Conservation (phyloP, 2,113 vertebrate genomes). For the Odocoileus virginianus region DNA sequence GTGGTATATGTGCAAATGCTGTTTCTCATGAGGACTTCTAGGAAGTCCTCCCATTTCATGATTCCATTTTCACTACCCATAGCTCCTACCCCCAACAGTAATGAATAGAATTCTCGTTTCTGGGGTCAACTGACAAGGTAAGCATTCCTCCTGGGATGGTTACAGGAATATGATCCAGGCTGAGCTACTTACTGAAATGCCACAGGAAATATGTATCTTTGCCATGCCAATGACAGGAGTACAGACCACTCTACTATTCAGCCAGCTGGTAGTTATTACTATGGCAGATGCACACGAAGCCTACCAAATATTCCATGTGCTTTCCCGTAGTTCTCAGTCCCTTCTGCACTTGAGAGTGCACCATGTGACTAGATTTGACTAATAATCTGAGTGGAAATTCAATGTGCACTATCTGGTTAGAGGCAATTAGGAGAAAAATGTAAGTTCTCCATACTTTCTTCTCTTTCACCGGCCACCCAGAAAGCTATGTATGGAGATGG, state of each 20-base stretch:
- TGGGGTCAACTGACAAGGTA: neutral
- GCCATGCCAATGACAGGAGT: too few relatives aligned
- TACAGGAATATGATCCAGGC: neutral
- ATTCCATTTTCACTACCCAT: neutral
- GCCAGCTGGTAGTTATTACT: neutral
- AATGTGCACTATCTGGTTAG: neutral
- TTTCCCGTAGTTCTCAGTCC: neutral
- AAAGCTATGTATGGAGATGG: neutral
- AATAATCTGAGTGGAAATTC: neutral
- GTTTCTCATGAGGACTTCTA: neutral
- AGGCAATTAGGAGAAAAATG: neutral
- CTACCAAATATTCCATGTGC: neutral
- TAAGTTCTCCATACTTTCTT: neutral
- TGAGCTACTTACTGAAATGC: neutral
- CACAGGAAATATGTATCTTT: neutral
- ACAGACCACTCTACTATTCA: fast-evolving
- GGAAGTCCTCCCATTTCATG: neutral
- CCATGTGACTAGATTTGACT: neutral
- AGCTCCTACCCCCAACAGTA: neutral
- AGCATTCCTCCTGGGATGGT: neutral
- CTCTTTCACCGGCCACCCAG: neutral
- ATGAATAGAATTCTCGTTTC: neutral
- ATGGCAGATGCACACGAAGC: neutral
- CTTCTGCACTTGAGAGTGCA: neutral
- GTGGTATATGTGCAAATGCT: neutral